These are phyloP conservation scores for Caenorhabditis parvicauda DNA, from an alignment of 2,888 invertebrate genomes.

Conservation along the genomic window DNA sequence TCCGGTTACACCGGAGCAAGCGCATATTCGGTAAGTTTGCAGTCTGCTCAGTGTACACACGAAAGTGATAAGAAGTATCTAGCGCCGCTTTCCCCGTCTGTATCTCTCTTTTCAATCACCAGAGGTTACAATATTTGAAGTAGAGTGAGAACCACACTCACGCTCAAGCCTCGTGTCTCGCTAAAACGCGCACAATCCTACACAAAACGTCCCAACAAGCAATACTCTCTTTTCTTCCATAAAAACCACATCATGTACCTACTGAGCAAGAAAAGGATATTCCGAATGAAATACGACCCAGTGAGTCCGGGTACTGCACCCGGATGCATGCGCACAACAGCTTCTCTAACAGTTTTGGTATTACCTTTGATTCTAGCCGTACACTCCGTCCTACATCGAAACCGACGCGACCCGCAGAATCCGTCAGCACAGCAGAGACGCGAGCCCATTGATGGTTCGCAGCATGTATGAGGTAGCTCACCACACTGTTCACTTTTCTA, in stretches of 20 bases:
- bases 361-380: conserved; percentile 33
- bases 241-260: conserved; percentile 28
- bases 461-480: conserved; percentile 58
- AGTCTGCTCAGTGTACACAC: conserved; percentile 4
- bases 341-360: not conserved
- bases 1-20: conserved; percentile 47
- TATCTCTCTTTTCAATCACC: too few species aligned
- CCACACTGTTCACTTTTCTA: too few species aligned
- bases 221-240: conserved; percentile 1
- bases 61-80: conserved; percentile 2
- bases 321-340: not conserved
- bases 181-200: too few species aligned
- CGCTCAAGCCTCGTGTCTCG: too few species aligned
- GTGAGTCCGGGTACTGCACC: conserved; percentile 10
- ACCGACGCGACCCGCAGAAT: conserved; percentile 41
- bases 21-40: conserved; percentile 51
- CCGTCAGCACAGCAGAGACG: conserved; percentile 37
- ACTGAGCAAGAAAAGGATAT: conserved; percentile 36
- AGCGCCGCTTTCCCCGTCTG: too few species aligned
- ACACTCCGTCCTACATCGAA: conserved; percentile 43
- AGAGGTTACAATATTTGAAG: too few species aligned
- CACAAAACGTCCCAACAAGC: too few species aligned
- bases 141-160: too few species aligned
- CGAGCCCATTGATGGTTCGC: conserved; percentile 39
- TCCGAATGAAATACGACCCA: conserved; percentile 29